These are phyloP conservation scores for Elymnias hypermnestra DNA, from an alignment of 1,140 invertebrate species.

Conservation along the genomic window DNA sequence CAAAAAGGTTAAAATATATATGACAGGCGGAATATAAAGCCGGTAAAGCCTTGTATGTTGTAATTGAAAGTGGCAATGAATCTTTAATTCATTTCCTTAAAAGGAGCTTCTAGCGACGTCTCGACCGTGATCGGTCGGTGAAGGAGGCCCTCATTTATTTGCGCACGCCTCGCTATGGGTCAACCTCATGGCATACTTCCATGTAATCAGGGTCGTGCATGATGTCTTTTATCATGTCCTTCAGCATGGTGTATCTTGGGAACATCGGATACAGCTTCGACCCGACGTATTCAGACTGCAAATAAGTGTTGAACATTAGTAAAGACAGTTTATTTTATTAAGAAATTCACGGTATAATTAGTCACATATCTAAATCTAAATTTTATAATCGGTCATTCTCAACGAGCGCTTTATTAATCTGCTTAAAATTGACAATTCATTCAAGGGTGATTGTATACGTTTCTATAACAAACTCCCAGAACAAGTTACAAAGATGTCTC, in stretches of 20 bases:
- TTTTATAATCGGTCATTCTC: no score
- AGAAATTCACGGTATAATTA: no score
- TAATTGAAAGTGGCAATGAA: constrained; percentile 4
- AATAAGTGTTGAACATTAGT: constrained; percentile 22
- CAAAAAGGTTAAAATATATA: background rate
- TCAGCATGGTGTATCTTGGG: constrained; percentile 93
- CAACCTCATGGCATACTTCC: constrained; percentile 95
- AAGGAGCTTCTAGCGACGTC: constrained; percentile 44
- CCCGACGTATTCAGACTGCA: constrained; percentile 89
- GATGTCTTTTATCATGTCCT: constrained; percentile 96
- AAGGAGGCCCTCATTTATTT: constrained; percentile 68
- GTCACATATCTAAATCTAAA: no score
- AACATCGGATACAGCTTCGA: constrained; percentile 95
- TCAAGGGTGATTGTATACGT: no score
- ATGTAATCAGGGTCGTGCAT: constrained; percentile 96
- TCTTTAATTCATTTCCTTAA: background rate
- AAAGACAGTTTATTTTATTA: background rate
- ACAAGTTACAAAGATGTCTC: no score
- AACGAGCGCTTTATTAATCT: no score
- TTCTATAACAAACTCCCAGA: no score
- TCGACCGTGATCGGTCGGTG: constrained; percentile 60
- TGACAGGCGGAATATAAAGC: background rate
- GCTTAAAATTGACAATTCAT: no score
- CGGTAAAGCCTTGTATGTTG: background rate
- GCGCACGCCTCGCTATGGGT: constrained; percentile 78